Percentiles rank a stretch among this genome's conserved stretches.
phyloP scores from a whole-genome alignment of 2,113 vertebrate genomes.

The Xenopus tropicalis region DNA sequence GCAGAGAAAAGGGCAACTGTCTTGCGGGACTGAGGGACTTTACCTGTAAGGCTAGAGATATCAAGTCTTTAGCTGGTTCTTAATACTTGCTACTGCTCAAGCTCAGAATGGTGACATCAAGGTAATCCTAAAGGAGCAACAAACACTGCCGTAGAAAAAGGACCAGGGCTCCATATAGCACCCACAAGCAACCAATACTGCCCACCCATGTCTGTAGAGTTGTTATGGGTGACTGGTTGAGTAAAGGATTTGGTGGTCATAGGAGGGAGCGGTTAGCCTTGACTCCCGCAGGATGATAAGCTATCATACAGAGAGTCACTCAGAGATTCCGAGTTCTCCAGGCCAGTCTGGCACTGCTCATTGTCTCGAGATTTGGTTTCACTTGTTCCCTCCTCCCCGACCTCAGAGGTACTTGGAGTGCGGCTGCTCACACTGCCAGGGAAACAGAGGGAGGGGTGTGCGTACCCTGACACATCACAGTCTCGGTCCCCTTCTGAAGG shows the following conservation, averaged over 20 bases:
- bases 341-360: conserved; percentile 74
- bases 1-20: conserved; percentile 30
- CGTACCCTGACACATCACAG: conserved; percentile 52
- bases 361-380: conserved; percentile 72
- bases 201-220: background rate
- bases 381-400: conserved; percentile 78
- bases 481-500: conserved; percentile 37
- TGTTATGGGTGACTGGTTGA: conserved; percentile 9
- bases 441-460: conserved; percentile 62
- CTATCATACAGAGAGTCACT: conserved; percentile 94
- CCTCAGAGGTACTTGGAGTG: conserved; percentile 76
- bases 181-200: conserved; percentile 12
- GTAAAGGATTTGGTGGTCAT: conserved; percentile 5
- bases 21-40: conserved; percentile 10
- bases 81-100: conserved; percentile 34
- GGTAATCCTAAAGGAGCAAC: conserved; percentile 27
- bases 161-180: conserved; percentile 36
- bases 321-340: conserved; percentile 89
- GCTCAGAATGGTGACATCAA: conserved; percentile 21
- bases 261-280: conserved; percentile 69
- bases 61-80: conserved; percentile 17
- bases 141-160: conserved; percentile 28
- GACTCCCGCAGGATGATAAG: conserved; percentile 91
- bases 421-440: conserved; percentile 69
- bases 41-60: conserved; percentile 18